These are phyloP conservation scores for Peromyscus attwateri DNA, from an alignment of 2,797 vertebrate species.

Conservation along the genomic window DNA sequence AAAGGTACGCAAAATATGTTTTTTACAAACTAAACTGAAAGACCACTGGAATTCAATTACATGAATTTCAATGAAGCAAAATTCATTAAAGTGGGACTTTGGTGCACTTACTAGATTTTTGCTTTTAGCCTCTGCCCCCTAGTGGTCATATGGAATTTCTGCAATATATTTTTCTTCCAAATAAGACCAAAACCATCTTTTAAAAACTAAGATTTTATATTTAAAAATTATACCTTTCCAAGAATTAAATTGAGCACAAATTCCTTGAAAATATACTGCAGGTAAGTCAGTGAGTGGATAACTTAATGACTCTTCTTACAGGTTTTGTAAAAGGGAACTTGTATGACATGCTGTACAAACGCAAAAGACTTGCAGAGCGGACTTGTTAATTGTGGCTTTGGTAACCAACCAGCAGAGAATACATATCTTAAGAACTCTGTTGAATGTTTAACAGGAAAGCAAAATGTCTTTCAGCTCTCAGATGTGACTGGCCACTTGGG, in stretches of 20 bases:
- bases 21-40: background rate
- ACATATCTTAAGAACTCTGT: background rate
- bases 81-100: background rate
- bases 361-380: background rate
- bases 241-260: background rate
- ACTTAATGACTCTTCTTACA: background rate
- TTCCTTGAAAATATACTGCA: background rate
- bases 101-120: background rate
- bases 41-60: background rate
- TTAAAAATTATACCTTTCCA: background rate
- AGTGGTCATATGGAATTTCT: conserved; percentile 15
- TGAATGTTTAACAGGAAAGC: background rate
- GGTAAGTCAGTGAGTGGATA: background rate
- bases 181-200: background rate
- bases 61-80: conserved; percentile 43
- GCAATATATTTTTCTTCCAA: background rate
- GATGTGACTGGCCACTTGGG: background rate
- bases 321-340: background rate
- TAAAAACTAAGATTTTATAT: background rate
- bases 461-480: background rate
- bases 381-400: background rate
- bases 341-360: background rate
- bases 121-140: conserved; percentile 34
- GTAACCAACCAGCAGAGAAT: background rate
- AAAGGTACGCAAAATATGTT: background rate